Evolutionary conservation across 1,140 invertebrate species (phyloP), one percentile per base, ranked within the genome.

Genomic region (Akabosia matsudoensis): DNA sequence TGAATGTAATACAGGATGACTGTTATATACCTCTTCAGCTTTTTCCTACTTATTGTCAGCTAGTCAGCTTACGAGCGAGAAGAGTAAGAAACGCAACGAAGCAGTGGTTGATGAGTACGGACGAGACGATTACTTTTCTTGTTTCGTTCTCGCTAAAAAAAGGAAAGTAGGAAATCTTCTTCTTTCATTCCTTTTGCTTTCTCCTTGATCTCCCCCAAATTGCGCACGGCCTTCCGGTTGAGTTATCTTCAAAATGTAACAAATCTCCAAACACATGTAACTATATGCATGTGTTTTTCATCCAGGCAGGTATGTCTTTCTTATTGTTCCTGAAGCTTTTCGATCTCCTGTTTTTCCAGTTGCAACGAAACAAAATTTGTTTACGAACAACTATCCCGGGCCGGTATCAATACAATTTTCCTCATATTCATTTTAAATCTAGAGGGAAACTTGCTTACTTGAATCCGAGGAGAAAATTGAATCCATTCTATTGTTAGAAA

Each of bases 171-270:
- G 7, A 31, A 67, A 67, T 30, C 24, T 28, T 67, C 61, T 67
- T 67, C 61, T 67, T 67, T 67, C 61, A 67, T 67, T 67, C 61
- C 61, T 30, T 28, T 67, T 67, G 61, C 61, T 67, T 67, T 67
- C 61, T 67, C 61, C 61, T 67, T 67, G 61, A 67, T 67, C 61
- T 67, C 61, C 61, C 61, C 31, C 61, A 67, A 67, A 67, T 67
- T 67, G 61, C 61, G 31, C 61, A 67, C 61, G 61, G 61, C 28
- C 61, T 67, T 67, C 61, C 61, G 31, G 61, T 67, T 67, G 61
- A 67, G 61, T 67, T 67, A 67, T 24, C 61, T 67, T 67, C 61
- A 67, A 61, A n/a, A 22, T 31, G 28, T 31, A 67, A 7, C 7
- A 67, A 67, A 67, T 67, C 61, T 30, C 30, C 13, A 67, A 67